Conservation (phyloP, 2,888 invertebrate species). For the Apotomis capreana region DNA sequence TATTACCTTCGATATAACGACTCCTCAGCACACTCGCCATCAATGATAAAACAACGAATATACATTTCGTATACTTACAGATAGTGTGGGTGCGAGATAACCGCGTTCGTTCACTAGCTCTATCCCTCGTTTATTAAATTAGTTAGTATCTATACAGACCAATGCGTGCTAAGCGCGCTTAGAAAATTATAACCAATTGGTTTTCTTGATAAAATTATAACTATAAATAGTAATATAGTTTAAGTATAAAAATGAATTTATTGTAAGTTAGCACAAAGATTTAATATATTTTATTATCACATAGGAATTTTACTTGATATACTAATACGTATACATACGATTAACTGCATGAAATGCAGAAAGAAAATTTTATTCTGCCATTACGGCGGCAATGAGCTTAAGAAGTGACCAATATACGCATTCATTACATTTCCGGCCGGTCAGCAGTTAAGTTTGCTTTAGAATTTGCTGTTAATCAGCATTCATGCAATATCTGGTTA, state of each 20-base stretch:
- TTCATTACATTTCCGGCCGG: conserved; percentile 31
- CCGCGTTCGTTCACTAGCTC: conserved; percentile 7
- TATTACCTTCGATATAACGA: neutral
- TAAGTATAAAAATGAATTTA: conserved; percentile 77
- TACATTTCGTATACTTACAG: conserved; percentile 1
- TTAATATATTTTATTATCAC: conserved; percentile 84
- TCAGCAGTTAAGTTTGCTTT: conserved; percentile 3
- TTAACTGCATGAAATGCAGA: conserved; percentile 75
- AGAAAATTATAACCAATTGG: conserved; percentile 67
- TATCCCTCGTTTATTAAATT: conserved; percentile 25
- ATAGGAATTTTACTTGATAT: conserved; percentile 81
- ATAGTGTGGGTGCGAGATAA: neutral
- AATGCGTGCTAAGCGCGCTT: conserved; percentile 79
- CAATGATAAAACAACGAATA: conserved; percentile 28
- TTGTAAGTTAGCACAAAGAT: conserved; percentile 84
- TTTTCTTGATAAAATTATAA: conserved; percentile 67
- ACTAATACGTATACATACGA: conserved; percentile 71
- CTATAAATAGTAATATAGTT: conserved; percentile 74
- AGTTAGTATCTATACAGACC: conserved; percentile 67
- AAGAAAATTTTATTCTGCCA: conserved; percentile 64
- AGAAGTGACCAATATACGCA: conserved; percentile 52
- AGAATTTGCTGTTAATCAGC: neutral
- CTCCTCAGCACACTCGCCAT: conserved; percentile 1
- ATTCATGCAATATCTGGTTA: conserved; percentile 1
- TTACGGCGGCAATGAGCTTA: conserved; percentile 69